Conservation (phyloP, 2,888 invertebrate genomes). For the Callinectes sapidus region DNA sequence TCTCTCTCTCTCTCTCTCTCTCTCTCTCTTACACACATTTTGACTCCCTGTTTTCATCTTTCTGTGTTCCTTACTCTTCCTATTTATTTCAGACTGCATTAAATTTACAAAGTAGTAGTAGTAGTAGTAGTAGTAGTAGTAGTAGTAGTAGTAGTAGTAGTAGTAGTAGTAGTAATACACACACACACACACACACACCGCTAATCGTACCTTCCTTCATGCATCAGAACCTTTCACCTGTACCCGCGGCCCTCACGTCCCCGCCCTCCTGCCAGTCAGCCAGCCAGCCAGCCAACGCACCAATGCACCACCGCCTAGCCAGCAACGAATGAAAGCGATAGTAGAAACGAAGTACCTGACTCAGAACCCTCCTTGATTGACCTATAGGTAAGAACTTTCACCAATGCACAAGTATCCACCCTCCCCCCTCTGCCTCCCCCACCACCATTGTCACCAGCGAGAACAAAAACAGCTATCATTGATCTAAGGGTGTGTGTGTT, state of each 20-base stretch:
- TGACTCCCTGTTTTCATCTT: too few species aligned
- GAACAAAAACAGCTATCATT: not conserved
- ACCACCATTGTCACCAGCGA: not conserved
- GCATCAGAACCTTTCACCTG: not conserved
- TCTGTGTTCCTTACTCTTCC: not conserved
- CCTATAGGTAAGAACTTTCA: slow-evolving; percentile 18
- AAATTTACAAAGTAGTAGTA: not conserved
- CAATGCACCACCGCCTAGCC: not conserved
- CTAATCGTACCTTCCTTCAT: not conserved
- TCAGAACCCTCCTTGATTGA: not conserved
- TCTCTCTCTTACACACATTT: too few species aligned
- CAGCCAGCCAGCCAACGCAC: not conserved
- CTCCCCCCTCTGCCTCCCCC: not conserved
- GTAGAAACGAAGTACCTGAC: not conserved
- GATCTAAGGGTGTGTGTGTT: not conserved
- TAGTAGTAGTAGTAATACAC: slow-evolving; percentile 4
- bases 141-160: slow-evolving; percentile 19
- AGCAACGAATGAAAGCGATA: not conserved
- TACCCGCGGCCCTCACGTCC: not conserved
- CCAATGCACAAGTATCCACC: not conserved
- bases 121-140: not conserved
- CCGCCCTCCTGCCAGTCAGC: not conserved
- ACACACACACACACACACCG: too few species aligned
- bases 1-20: too few species aligned
- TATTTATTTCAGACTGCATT: not conserved